A percentile compares a stretch with the other conserved stretches of the same genome.
Evolutionary conservation across 2,888 invertebrate genomes (phyloP).

Genomic region (Brachypalpus laphriformis): DNA sequence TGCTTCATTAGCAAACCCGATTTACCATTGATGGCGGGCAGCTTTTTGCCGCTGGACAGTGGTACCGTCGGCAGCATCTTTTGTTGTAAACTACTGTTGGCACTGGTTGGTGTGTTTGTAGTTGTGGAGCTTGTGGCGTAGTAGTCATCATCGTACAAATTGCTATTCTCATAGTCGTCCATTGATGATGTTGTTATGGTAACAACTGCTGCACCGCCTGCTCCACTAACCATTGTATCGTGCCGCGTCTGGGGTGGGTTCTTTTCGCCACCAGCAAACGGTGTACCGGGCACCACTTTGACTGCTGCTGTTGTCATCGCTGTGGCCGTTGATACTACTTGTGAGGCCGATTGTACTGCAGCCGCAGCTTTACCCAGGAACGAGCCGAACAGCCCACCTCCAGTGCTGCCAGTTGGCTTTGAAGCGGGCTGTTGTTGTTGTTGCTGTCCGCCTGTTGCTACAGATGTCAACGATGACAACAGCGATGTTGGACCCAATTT

Average conservation of each 20-base stretch:
- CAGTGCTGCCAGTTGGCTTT: slow-evolving; percentile 44
- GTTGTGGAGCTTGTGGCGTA: slow-evolving; percentile 61
- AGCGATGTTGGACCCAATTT: slow-evolving; percentile 71
- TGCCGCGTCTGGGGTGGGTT: slow-evolving; percentile 38
- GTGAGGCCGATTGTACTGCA: slow-evolving; percentile 80
- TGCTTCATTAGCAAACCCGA: slow-evolving; percentile 80
- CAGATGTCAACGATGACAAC: slow-evolving; percentile 75
- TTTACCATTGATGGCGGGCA: slow-evolving; percentile 81
- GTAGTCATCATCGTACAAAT: slow-evolving; percentile 70
- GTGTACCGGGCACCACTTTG: slow-evolving; percentile 53
- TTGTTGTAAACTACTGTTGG: slow-evolving; percentile 58
- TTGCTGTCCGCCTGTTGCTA: slow-evolving; percentile 62
- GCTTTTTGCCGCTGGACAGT: slow-evolving; percentile 80
- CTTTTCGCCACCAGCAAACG: slow-evolving; percentile 44
- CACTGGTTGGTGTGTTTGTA: slow-evolving; percentile 60
- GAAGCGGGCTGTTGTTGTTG: slow-evolving; percentile 62
- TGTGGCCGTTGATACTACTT: slow-evolving; percentile 79
- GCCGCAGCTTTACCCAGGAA: slow-evolving; percentile 81
- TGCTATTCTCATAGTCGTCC: slow-evolving; percentile 79
- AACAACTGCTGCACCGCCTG: slow-evolving; percentile 62
- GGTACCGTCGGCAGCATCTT: slow-evolving; percentile 79
- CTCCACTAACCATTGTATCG: slow-evolving; percentile 57
- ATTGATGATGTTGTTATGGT: slow-evolving; percentile 45
- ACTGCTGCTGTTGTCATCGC: slow-evolving; percentile 71
- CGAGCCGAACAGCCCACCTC: slow-evolving; percentile 80